Percentiles rank a stretch among this genome's conserved stretches.
phyloP scores from a whole-genome alignment of 1,140 invertebrate genomes.

The Drosophila insularis region DNA sequence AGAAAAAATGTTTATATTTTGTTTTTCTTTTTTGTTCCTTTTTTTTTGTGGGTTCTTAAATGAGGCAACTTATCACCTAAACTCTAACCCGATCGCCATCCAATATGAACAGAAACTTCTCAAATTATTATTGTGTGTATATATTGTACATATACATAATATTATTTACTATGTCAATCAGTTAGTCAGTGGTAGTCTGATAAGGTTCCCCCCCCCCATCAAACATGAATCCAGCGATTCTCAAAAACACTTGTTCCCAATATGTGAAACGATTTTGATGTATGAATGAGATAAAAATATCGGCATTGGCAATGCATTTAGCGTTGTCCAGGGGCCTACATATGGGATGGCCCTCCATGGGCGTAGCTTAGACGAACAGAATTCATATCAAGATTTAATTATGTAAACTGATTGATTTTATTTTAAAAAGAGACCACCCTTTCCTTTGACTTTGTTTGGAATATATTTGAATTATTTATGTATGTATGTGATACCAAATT shows the following conservation, averaged over 20 bases:
- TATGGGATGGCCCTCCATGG: background rate
- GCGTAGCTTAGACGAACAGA: background rate
- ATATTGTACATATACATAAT: background rate
- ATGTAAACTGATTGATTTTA: too few species aligned
- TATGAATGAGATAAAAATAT: slow-evolving; percentile 21
- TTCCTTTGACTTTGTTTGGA: too few species aligned
- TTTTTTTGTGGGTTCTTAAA: background rate
- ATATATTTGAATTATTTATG: too few species aligned
- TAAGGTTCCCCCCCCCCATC: slow-evolving; percentile 21
- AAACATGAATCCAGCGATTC: slow-evolving; percentile 27
- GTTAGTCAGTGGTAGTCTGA: slow-evolving; percentile 19
- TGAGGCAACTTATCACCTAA: slow-evolving; percentile 18
- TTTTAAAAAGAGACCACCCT: too few species aligned
- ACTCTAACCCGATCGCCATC: slow-evolving; percentile 22
- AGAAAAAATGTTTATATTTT: background rate
- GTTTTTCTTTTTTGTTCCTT: background rate
- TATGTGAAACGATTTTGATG: slow-evolving; percentile 21
- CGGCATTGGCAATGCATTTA: slow-evolving; percentile 17
- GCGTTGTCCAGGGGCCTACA: background rate
- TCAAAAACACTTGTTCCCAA: slow-evolving; percentile 34
- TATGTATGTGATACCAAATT: too few species aligned
- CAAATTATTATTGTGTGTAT: slow-evolving; percentile 7
- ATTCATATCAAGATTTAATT: too few species aligned
- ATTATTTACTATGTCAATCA: slow-evolving; percentile 8
- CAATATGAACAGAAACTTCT: background rate